Evolutionary conservation across 2,888 invertebrate species (phyloP).

Genomic region (Sesia apiformis): DNA sequence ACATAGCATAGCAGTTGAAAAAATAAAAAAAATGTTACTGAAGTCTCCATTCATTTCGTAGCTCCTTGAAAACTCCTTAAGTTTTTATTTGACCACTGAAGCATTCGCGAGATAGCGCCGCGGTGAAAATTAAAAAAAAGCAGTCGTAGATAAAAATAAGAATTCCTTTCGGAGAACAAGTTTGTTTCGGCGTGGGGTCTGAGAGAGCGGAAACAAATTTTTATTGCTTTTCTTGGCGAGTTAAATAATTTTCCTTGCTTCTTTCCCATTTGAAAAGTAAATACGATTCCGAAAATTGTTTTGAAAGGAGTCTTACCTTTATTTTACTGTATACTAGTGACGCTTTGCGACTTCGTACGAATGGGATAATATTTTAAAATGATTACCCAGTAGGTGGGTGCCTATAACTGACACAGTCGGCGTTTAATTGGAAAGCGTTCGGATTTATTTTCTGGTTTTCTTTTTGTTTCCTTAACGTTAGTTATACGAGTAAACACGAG

Average conservation of each 20-base stretch:
- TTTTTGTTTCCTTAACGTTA: no score
- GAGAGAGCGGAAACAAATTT: constrained; percentile 17
- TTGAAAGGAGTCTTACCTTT: no score
- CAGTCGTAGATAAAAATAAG: constrained; percentile 34
- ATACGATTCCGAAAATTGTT: no score
- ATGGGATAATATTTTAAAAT: no score
- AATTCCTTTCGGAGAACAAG: constrained; percentile 28
- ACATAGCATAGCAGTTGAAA: no score
- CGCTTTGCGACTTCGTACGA: no score
- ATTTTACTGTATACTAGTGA: no score
- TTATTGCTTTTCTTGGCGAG: constrained; percentile 12
- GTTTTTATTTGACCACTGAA: constrained; percentile 76
- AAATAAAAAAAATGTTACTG: neutral
- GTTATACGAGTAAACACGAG: no score
- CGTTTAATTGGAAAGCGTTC: no score
- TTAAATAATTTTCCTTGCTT: constrained; percentile 10
- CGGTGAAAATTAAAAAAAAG: constrained; percentile 69
- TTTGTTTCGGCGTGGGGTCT: constrained; percentile 20
- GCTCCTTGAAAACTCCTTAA: constrained; percentile 62
- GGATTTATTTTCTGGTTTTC: no score
- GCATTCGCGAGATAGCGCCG: constrained; percentile 72
- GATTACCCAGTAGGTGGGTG: no score
- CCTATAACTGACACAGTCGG: no score
- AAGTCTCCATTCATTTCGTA: constrained; percentile 18
- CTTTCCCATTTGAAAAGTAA: constrained; percentile 6